A percentile compares a stretch with the other conserved stretches of the same genome.
These are phyloP conservation scores for Ctenodactylus gundi DNA, from an alignment of 2,113 vertebrate genomes.

Conservation along the genomic window DNA sequence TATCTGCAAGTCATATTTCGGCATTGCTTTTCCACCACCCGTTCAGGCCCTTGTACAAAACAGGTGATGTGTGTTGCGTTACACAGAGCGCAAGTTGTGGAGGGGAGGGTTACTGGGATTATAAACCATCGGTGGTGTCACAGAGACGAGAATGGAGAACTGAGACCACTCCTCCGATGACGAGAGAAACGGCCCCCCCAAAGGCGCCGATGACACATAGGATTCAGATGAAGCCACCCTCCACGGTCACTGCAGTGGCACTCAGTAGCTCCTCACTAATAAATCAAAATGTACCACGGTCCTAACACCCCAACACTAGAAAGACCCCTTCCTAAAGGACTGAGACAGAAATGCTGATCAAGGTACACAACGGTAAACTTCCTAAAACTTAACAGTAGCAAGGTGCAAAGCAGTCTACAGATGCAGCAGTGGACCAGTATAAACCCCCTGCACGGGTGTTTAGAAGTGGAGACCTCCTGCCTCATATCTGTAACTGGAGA, in stretches of 20 bases:
- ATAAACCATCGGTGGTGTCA: not conserved
- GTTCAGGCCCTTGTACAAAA: not conserved
- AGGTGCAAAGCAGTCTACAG: not conserved
- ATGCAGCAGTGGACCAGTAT: not conserved
- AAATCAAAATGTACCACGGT: not conserved
- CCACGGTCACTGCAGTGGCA: accelerated
- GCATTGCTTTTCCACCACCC: slow-evolving; percentile 35
- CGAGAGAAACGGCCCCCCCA: not conserved
- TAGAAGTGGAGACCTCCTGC: too few relatives aligned
- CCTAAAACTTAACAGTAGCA: not conserved
- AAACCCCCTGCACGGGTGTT: not conserved
- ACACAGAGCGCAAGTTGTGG: not conserved
- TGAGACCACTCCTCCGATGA: not conserved
- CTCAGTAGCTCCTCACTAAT: not conserved
- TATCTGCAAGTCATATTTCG: slow-evolving; percentile 59
- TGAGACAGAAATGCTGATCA: not conserved
- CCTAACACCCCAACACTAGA: not conserved
- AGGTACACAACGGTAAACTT: not conserved
- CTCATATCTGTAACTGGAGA: too few relatives aligned
- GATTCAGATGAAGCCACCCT: not conserved
- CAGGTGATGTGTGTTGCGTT: not conserved
- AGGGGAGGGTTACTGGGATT: not conserved
- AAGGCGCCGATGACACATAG: accelerated
- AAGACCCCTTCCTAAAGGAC: not conserved
- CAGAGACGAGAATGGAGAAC: not conserved